Evolutionary conservation across 2,797 vertebrate genomes (phyloP).

Genomic region (Anabacerthia variegaticeps): DNA sequence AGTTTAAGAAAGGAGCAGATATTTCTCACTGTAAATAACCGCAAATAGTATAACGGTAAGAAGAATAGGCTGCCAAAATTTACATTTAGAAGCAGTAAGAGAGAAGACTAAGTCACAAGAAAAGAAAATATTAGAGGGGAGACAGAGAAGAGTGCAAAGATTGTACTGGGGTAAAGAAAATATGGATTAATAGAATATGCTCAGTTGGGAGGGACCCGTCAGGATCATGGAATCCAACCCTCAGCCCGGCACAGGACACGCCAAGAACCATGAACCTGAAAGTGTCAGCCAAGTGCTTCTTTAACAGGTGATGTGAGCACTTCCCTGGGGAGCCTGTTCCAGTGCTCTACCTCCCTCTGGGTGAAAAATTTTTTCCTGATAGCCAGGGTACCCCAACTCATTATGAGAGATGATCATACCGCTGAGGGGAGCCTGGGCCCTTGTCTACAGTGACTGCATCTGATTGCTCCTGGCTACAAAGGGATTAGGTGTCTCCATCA

Average conservation of each 20-base stretch:
- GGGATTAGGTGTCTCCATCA: not conserved
- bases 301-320: not conserved
- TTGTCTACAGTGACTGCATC: not conserved
- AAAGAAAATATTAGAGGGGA: not conserved
- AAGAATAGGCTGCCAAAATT: not conserved
- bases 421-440: not conserved
- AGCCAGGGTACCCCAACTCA: accelerated
- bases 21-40: not conserved
- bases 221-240: not conserved
- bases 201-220: not conserved
- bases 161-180: not conserved
- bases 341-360: accelerated
- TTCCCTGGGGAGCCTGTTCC: not conserved
- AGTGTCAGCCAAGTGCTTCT: not conserved
- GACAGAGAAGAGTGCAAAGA: not conserved
- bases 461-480: not conserved
- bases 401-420: not conserved
- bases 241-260: not conserved
- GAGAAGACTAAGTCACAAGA: not conserved
- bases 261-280: not conserved
- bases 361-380: not conserved
- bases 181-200: not conserved
- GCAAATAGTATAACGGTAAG: no score
- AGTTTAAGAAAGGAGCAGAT: not conserved
- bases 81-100: not conserved